Conservation (phyloP, 2,797 vertebrate genomes). For the Sebastes taczanowskii region DNA sequence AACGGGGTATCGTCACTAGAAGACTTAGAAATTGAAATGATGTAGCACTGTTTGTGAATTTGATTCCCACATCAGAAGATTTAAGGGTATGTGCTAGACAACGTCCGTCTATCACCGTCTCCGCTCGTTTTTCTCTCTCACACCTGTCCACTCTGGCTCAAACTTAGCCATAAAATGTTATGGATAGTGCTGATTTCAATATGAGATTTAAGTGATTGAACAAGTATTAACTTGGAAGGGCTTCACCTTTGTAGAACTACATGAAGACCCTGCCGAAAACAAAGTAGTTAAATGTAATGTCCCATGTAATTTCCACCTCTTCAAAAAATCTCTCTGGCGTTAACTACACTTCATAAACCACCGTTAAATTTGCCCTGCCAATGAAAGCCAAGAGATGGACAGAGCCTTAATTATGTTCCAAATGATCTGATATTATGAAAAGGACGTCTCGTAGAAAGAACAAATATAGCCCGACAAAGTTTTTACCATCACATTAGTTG, state of each 20-base stretch:
- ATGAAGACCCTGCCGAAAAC: slow-evolving; percentile 71
- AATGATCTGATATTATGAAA: slow-evolving; percentile 35
- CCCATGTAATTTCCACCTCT: slow-evolving; percentile 77
- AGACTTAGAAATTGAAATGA: slow-evolving; percentile 64
- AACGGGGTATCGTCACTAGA: slow-evolving; percentile 75
- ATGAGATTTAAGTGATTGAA: slow-evolving; percentile 71
- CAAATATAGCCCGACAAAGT: not conserved
- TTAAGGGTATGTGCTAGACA: not conserved
- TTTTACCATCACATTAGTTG: not conserved
- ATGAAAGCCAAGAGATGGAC: slow-evolving; percentile 52
- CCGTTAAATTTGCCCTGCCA: slow-evolving; percentile 43
- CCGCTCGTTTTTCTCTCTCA: not conserved
- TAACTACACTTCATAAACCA: slow-evolving; percentile 76
- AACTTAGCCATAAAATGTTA: slow-evolving; percentile 51
- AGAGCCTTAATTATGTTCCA: slow-evolving; percentile 46
- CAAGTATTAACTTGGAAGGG: slow-evolving; percentile 63
- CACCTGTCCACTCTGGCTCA: slow-evolving; percentile 28
- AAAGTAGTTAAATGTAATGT: slow-evolving; percentile 81
- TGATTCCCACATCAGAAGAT: not conserved
- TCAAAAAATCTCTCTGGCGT: slow-evolving; percentile 70
- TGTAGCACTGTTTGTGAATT: not conserved
- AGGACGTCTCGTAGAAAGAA: not conserved
- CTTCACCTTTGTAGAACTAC: slow-evolving; percentile 70
- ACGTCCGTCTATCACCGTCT: slow-evolving; percentile 6
- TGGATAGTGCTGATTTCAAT: slow-evolving; percentile 65